A percentile compares a stretch with the other conserved stretches of the same genome.
Evolutionary conservation across 2,113 vertebrate species (phyloP).

Genomic region (Dasyornis broadbenti): DNA sequence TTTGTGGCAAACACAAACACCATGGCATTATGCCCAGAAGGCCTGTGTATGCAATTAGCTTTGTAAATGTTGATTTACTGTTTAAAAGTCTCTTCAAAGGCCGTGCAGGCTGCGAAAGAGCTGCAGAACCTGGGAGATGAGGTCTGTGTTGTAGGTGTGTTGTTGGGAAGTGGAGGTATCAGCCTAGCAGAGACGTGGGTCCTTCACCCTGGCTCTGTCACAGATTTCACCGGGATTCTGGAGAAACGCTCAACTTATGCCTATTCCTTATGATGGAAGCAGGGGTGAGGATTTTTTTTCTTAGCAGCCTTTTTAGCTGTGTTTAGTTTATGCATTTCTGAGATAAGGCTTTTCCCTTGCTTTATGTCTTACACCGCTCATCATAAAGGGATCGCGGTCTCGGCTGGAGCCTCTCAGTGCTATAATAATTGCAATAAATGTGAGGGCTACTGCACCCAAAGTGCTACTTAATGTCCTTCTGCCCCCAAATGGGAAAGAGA

Average conservation of each 20-base stretch:
- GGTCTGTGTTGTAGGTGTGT: accelerated
- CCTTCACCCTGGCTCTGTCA: background rate
- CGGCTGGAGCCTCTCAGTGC: background rate
- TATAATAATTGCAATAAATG: conserved; percentile 8
- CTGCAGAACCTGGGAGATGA: background rate
- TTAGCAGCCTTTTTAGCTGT: background rate
- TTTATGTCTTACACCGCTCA: background rate
- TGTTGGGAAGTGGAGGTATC: background rate
- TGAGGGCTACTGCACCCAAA: background rate
- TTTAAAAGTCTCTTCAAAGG: background rate
- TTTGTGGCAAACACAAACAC: background rate
- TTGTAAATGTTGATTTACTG: background rate
- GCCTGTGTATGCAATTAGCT: background rate
- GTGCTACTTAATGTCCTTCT: background rate
- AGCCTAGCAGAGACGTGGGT: background rate
- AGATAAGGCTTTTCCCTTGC: background rate
- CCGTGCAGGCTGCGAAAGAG: background rate
- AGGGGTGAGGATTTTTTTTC: background rate
- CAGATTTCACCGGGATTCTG: background rate
- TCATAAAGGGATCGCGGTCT: background rate
- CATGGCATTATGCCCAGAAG: background rate
- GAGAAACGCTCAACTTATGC: background rate
- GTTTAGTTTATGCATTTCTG: background rate
- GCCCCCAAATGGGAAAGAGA: background rate
- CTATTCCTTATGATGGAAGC: background rate